phyloP scores from a whole-genome alignment of 2,888 invertebrate genomes.

The Meiosimyza platycephala region DNA sequence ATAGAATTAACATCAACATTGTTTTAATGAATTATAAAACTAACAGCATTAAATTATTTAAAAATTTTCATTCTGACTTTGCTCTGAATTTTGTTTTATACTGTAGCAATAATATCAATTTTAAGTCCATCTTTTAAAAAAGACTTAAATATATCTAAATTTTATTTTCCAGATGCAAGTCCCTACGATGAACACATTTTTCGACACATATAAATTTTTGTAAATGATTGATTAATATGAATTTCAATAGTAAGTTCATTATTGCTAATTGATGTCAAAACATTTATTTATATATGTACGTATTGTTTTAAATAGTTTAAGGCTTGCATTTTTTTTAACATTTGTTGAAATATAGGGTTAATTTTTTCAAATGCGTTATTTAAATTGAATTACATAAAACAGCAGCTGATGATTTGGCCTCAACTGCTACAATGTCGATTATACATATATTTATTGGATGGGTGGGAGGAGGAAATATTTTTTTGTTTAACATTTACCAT shows the following conservation, averaged over 20 bases:
- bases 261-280: background rate
- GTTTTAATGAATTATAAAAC: too few relatives aligned
- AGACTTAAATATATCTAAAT: too few relatives aligned
- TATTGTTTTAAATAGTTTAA: constrained; percentile 16
- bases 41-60: too few relatives aligned
- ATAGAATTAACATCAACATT: too few relatives aligned
- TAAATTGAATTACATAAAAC: too few relatives aligned
- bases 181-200: constrained; percentile 30
- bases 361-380: background rate
- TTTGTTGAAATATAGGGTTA: background rate
- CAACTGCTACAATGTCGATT: too few relatives aligned
- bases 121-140: background rate
- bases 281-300: constrained; percentile 12
- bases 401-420: background rate
- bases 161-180: background rate
- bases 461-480: background rate
- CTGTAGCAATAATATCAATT: background rate
- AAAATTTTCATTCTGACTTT: too few relatives aligned
- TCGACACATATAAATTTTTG: background rate
- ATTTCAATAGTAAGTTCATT: background rate
- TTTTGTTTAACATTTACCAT: background rate
- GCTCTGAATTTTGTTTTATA: too few relatives aligned
- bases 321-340: constrained; percentile 14
- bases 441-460: background rate
- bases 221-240: constrained; percentile 19